These are phyloP conservation scores for Desmophyllum pertusum DNA, from an alignment of 92 coral and sea anemone species.

Conservation along the genomic window DNA sequence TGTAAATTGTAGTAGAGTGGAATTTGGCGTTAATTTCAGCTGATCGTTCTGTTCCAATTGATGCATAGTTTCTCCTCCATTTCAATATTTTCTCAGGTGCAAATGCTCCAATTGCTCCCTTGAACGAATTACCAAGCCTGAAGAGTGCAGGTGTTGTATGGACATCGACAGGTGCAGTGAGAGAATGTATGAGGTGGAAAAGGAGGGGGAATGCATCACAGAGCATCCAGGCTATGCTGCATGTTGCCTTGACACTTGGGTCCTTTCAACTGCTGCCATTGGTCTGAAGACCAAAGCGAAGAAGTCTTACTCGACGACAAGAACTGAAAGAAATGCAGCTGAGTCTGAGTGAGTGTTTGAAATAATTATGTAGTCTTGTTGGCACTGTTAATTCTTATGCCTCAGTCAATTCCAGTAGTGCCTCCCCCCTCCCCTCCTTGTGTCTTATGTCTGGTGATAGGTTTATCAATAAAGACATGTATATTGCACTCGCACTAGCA, in stretches of 20 bases:
- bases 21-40: too few species aligned
- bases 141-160: slow-evolving; percentile 33
- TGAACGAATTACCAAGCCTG: slow-evolving; percentile 2
- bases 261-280: slow-evolving; percentile 36
- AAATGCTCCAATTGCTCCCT: slow-evolving; percentile 30
- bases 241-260: slow-evolving; percentile 47
- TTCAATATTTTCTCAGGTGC: slow-evolving; percentile 30
- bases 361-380: neutral
- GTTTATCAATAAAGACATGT: too few species aligned
- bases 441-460: too few species aligned
- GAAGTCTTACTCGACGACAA: slow-evolving; percentile 37
- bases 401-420: neutral
- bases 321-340: slow-evolving; percentile 20
- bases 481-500: too few species aligned
- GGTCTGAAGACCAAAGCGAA: slow-evolving; percentile 46
- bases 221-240: slow-evolving; percentile 47
- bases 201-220: slow-evolving; percentile 27
- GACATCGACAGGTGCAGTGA: slow-evolving; percentile 20
- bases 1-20: too few species aligned
- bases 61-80: too few species aligned
- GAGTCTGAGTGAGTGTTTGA: slow-evolving; percentile 47
- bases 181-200: slow-evolving; percentile 22
- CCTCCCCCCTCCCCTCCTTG: too few species aligned
- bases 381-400: neutral
- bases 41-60: too few species aligned